A percentile compares a stretch with the other conserved stretches of the same genome.
These are phyloP conservation scores for Cecropterus lyciades DNA, from an alignment of 1,140 invertebrate genomes.

Conservation along the genomic window DNA sequence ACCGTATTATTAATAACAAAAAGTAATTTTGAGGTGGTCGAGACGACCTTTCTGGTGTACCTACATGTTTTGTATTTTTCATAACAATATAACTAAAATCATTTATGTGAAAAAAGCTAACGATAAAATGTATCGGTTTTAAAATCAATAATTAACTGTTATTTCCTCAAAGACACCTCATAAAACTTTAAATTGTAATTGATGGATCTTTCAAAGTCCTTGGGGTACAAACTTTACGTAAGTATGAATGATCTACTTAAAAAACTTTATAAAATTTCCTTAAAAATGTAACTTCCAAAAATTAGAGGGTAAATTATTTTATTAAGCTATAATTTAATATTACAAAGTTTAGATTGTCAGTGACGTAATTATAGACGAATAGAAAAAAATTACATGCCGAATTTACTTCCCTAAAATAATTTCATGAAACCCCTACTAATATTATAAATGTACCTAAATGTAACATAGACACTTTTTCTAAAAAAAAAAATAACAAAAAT, in stretches of 20 bases:
- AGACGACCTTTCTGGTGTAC: too few relatives aligned
- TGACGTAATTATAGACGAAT: constrained; percentile 2
- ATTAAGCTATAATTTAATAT: constrained; percentile 34
- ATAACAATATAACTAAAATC: too few relatives aligned
- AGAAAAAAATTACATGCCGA: too few relatives aligned
- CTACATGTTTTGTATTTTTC: too few relatives aligned
- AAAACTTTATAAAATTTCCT: constrained; percentile 37
- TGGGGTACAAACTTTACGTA: constrained; percentile 42
- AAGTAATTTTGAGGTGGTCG: too few relatives aligned
- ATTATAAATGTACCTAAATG: too few relatives aligned
- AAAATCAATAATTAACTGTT: background rate
- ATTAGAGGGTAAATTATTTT: constrained; percentile 8
- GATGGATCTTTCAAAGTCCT: constrained; percentile 44
- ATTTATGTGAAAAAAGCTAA: background rate
- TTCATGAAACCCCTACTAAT: too few relatives aligned
- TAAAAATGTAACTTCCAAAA: background rate
- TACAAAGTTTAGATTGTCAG: background rate
- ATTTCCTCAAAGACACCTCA: background rate
- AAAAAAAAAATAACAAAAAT: too few relatives aligned
- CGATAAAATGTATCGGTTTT: background rate
- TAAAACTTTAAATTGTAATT: constrained; percentile 58
- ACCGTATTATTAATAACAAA: too few relatives aligned
- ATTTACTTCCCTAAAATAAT: too few relatives aligned
- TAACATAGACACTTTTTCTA: too few relatives aligned
- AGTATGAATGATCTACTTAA: constrained; percentile 53